Base-by-base conservation (phyloP, 2,888 invertebrate species). In the Brachyopa scutellaris region DNA sequence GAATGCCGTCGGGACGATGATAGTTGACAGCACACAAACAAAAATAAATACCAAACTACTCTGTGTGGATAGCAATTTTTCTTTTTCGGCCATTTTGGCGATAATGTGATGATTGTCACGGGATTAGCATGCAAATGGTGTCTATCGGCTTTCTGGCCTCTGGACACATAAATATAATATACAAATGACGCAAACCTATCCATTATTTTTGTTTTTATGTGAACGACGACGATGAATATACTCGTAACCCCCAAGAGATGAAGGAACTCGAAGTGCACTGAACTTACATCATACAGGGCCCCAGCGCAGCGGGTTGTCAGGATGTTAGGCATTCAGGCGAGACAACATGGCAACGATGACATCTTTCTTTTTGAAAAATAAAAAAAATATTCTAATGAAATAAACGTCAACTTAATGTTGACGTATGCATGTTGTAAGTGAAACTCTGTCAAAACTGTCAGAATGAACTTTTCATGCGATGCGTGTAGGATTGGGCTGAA, bases 351-450 rank as follows among this genome's bases (percentile, higher is more conserved):
- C 4, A 23, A 21, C 9, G 42, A 42, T 4, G 42, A n/a, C 19
- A 4, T 7, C 5, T 15, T 7, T 7, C 8, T 40, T 40, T 36
- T 33, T n/a, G n/a, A n/a, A n/a, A n/a, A n/a, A n/a, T n/a, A n/a
- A n/a, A n/a, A n/a, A n/a, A n/a, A n/a, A n/a, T n/a, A n/a, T n/a
- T n/a, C n/a, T n/a, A n/a, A n/a, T n/a, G n/a, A n/a, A n/a, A 66
- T 66, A 72, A 79, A 72, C 38, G 78, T 67, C 78, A 79, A 61
- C 66, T 79, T 66, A 73, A 53, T 45, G 66, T 66, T 73, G 66
- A 79, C 78, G 53, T 73, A 72, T 79, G 59, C n/a, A n/a, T n/a
- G n/a, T 36, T 45, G 57, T 42, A 59, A 49, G 1, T 8, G 47
- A 26, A 11, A 47, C 33, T 3, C 51, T 33, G 26, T 8, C 26